Evolutionary conservation across 2,888 invertebrate species (phyloP).

Genomic region (Graphium colonna): DNA sequence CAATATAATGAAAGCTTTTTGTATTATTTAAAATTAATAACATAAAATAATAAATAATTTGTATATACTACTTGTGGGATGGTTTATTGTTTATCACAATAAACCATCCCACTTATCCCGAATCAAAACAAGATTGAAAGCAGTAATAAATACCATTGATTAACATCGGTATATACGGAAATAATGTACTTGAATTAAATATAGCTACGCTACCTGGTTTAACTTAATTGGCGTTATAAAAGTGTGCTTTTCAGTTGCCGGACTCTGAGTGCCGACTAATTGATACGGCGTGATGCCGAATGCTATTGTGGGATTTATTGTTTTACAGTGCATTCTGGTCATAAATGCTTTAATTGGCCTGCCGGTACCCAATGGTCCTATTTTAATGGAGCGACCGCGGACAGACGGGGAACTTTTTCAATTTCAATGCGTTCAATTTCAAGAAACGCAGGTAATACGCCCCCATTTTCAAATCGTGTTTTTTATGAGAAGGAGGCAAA

Average conservation of each 20-base stretch:
- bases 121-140: too few species aligned
- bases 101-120: too few species aligned
- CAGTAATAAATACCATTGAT: too few species aligned
- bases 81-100: too few species aligned
- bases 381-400: conserved; percentile 71
- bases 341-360: conserved; percentile 75
- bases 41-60: too few species aligned
- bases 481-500: too few species aligned
- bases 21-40: too few species aligned
- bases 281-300: conserved; percentile 64
- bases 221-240: conserved; percentile 15
- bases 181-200: background rate
- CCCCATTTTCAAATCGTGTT: too few species aligned
- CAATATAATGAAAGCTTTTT: too few species aligned
- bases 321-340: conserved; percentile 70
- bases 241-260: conserved; percentile 19
- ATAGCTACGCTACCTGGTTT: conserved; percentile 17
- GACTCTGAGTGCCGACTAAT: conserved; percentile 57
- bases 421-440: too few species aligned
- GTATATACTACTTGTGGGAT: too few species aligned
- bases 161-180: background rate
- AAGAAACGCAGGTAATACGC: too few species aligned
- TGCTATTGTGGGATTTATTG: conserved; percentile 73
- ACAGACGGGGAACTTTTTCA: conserved; percentile 56
- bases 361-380: conserved; percentile 65